These are phyloP conservation scores for Drosophila novamexicana DNA, from an alignment of 1,140 invertebrate species.

Conservation along the genomic window DNA sequence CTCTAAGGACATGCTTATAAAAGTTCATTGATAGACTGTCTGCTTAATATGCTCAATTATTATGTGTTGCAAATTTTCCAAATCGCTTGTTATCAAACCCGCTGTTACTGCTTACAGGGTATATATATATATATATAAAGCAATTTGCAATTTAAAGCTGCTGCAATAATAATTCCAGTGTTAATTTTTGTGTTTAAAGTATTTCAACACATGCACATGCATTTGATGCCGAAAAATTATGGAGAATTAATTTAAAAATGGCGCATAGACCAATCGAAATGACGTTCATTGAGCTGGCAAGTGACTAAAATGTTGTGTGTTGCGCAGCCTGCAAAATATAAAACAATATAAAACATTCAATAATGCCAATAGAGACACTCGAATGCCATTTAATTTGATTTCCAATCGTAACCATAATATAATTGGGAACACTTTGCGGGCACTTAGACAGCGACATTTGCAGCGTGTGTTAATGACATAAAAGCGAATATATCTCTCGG, in stretches of 20 bases:
- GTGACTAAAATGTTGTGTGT: background rate
- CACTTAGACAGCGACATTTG: background rate
- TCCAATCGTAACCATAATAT: slow-evolving; percentile 9
- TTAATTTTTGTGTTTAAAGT: slow-evolving; percentile 51
- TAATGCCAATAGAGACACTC: slow-evolving; percentile 9
- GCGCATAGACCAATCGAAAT: background rate
- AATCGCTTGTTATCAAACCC: background rate
- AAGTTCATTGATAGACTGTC: too few relatives aligned
- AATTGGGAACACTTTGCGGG: background rate
- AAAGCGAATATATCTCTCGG: slow-evolving; percentile 9
- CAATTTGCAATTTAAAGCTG: slow-evolving; percentile 36
- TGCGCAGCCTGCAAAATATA: background rate
- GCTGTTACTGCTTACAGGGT: background rate
- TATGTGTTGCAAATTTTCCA: background rate
- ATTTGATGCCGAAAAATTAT: slow-evolving; percentile 29
- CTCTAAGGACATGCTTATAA: too few relatives aligned
- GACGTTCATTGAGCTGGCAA: slow-evolving; percentile 9
- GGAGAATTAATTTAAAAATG: slow-evolving; percentile 36
- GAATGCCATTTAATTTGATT: slow-evolving; percentile 21
- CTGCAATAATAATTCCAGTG: slow-evolving; percentile 58
- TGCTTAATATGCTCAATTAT: too few relatives aligned
- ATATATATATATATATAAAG: background rate
- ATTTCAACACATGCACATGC: slow-evolving; percentile 36
- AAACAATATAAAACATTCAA: slow-evolving; percentile 1
- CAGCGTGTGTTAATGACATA: slow-evolving; percentile 16